Base-by-base conservation (phyloP, 2,113 vertebrate species). In the Tachysurus fulvidraco region DNA sequence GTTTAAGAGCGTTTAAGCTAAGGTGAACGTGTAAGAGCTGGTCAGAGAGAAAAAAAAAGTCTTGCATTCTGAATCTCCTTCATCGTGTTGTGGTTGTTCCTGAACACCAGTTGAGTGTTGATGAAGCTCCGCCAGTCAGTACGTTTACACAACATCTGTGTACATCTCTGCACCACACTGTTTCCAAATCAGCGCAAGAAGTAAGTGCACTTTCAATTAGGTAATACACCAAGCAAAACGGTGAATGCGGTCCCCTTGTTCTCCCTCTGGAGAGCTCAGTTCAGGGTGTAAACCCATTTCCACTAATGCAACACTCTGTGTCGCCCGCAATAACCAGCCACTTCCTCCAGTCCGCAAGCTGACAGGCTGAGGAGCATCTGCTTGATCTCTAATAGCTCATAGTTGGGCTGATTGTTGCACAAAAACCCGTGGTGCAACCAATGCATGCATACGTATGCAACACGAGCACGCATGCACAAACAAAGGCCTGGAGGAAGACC, bases 401-500 rank as follows among this genome's bases (percentile, higher is more conserved):
- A 23, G 55, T 14, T 80, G 77, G 52, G 36, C 77, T 79, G n/a
- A 25, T 14, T 25, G 50, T 67, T 81, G 81, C 28, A 83, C 10
- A 21, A 41, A 16, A 73, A 44, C 3, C 8, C 50, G 76, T 85
- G 74, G 54, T 84, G 65, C 55, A 86, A 86, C 65, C 65, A 11
- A 21, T 65, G 28, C 28, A 36, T 36, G 28, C 11, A 36, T 36
- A 36, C 2, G 36, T 36, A 36, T 2, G 36, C 36, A 36, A 36
- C 36, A 36, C 2, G 46, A 50, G 46, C 85, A 88, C 83, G 88
- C 62, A 46, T 21, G 25, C 65, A 23, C 9, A 74, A 3, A 79
- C 84, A 83, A 30, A 83, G 62, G 41, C 74, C 79, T 69, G 52
- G 84, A 64, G 67, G 74, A 76, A 81, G 74, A 88, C 83, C 79